Conservation (phyloP, 2,888 invertebrate genomes). For the Trachelus troglodyta region DNA sequence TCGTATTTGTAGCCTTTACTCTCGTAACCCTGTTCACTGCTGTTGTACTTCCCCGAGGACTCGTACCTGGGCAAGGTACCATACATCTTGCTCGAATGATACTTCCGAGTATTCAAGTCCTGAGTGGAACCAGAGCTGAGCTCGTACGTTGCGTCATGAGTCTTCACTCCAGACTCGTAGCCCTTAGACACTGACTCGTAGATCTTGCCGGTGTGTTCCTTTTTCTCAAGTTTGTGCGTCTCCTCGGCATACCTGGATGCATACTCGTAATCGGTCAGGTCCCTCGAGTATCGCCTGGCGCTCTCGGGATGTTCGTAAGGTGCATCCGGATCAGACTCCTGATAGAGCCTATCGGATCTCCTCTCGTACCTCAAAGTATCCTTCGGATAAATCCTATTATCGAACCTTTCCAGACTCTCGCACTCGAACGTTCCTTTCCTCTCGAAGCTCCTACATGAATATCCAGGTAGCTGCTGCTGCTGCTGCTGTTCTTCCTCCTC, state of each 20-base stretch:
- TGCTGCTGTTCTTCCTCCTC: conserved; percentile 16
- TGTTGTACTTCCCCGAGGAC: conserved; percentile 24
- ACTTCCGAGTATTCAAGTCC: conserved; percentile 44
- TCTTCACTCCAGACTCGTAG: conserved; percentile 63
- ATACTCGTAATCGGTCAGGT: conserved; percentile 59
- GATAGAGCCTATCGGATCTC: conserved; percentile 51
- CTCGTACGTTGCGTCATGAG: conserved; percentile 59
- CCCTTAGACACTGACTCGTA: conserved; percentile 56
- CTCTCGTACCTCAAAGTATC: conserved; percentile 56
- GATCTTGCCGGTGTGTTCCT: conserved; percentile 52
- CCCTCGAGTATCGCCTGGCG: conserved; percentile 56
- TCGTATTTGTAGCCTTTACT: conserved; percentile 37
- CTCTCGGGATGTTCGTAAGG: conserved; percentile 54
- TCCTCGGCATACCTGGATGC: conserved; percentile 59
- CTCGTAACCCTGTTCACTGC: conserved; percentile 34
- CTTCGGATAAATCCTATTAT: conserved; percentile 58
- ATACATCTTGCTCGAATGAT: conserved; percentile 57
- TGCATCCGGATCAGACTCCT: conserved; percentile 61
- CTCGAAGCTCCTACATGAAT: conserved; percentile 45
- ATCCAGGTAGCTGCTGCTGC: conserved; percentile 9
- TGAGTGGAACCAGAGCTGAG: conserved; percentile 47
- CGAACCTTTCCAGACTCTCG: conserved; percentile 57
- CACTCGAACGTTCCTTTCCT: conserved; percentile 48
- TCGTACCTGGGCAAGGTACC: conserved; percentile 61
- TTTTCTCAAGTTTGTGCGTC: conserved; percentile 59